Base-by-base conservation (phyloP, 2,888 invertebrate genomes). In the Drosophila gaucha region DNA sequence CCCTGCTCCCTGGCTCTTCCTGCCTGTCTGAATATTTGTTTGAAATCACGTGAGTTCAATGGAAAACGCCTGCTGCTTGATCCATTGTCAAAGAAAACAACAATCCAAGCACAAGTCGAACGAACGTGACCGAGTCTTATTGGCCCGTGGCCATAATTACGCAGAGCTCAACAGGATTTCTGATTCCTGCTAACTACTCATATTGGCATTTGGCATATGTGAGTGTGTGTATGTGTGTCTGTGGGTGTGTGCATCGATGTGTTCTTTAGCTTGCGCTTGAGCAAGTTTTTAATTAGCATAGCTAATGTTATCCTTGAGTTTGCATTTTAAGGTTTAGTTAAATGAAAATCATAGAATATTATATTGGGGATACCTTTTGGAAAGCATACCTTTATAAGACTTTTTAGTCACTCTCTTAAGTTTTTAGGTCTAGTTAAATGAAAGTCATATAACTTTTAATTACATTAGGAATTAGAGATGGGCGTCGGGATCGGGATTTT, bases 121-220 rank as follows among this genome's bases (percentile, higher is more conserved):
- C 54, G 56, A 64, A 75, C 72, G 72, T 72, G 72, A 65, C 76
- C 47, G 58, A 75, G 58, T 33, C 55, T 14, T 35, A 55, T 75
- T 75, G 51, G 76, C 72, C 76, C 72, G 56, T 57, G 76, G 76
- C 52, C 39, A 72, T 41, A 71, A 72, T 64, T 50, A 50, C 35
- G 47, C 14, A 20, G n/a, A 24, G 20, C 20, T 20, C 62, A n/a
- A 62, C 62, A 62, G 63, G 18, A 38, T 38, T 22, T 44, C 36
- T 8, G 22, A 26, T 55, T 47, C 49, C n/a, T 24, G 18, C 33
- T 18, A 55, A 56, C 63, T 26, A 16, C 33, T 39, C 14, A 26
- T 16, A 36, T 60, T 35, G 16, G n/a, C 60, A 36, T 28, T 50
- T 36, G 16, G 24, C 22, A 24, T n/a, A n/a, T 24, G 5, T 12